phyloP scores from a whole-genome alignment of 2,888 invertebrate genomes.

The Leucophenga maculata region DNA sequence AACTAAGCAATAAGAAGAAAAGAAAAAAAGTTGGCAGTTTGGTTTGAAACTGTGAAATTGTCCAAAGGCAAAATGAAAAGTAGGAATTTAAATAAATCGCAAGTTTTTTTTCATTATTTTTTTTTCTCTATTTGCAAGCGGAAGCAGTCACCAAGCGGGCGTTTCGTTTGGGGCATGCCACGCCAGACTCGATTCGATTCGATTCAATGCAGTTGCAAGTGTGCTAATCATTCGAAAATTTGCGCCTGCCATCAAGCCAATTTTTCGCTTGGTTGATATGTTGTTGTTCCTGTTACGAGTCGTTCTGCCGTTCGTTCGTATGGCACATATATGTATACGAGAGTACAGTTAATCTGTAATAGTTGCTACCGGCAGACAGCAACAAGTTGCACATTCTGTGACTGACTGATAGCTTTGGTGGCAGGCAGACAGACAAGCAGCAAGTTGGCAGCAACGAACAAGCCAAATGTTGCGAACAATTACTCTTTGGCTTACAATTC shows the following conservation, averaged over 20 bases:
- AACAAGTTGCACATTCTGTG: slow-evolving; percentile 44
- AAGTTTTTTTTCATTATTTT: neutral
- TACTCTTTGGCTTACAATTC: slow-evolving; percentile 5
- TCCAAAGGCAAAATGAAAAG: slow-evolving; percentile 39
- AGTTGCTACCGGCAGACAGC: neutral
- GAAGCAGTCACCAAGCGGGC: slow-evolving; percentile 46
- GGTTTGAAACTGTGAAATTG: slow-evolving; percentile 57
- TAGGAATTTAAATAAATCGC: neutral
- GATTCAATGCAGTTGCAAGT: slow-evolving; percentile 16
- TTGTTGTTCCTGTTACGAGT: neutral
- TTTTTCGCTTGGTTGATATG: slow-evolving; percentile 24
- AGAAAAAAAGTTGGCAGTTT: slow-evolving; percentile 45
- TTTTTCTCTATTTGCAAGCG: slow-evolving; percentile 8
- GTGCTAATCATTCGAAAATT: slow-evolving; percentile 16
- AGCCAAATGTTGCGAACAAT: neutral
- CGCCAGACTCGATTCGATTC: slow-evolving; percentile 44
- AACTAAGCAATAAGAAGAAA: slow-evolving; percentile 8
- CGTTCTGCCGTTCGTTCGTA: no score
- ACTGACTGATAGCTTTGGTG: slow-evolving; percentile 23
- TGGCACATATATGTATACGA: no score
- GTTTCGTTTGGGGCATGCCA: neutral
- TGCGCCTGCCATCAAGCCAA: slow-evolving; percentile 29
- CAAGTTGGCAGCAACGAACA: slow-evolving; percentile 34
- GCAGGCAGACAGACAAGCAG: slow-evolving; percentile 63
- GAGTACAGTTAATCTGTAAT: neutral